These are phyloP conservation scores for Leptopilina clavipes DNA, from an alignment of 1,140 invertebrate species.

Conservation along the genomic window DNA sequence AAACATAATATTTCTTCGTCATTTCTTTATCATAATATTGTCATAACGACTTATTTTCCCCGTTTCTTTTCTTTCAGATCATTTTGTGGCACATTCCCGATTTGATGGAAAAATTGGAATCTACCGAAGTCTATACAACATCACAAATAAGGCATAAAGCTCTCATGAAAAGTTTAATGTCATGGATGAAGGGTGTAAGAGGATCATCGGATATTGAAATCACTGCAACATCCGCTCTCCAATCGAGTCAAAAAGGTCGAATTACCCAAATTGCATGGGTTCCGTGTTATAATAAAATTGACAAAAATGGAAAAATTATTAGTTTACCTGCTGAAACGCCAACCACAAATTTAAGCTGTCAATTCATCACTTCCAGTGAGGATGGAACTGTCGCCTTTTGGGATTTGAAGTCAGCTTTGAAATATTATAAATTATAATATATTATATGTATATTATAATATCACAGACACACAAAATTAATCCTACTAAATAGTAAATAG, in stretches of 20 bases:
- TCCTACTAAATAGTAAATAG: too few species aligned
- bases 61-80: constrained; percentile 69
- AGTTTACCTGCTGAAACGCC: constrained; percentile 62
- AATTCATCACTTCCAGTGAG: constrained; percentile 79
- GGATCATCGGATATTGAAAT: constrained; percentile 76
- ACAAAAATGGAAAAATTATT: constrained; percentile 77
- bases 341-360: constrained; percentile 72
- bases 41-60: background rate
- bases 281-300: constrained; percentile 77
- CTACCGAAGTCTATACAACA: constrained; percentile 78
- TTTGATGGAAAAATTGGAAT: constrained; percentile 79
- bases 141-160: constrained; percentile 78
- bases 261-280: constrained; percentile 82
- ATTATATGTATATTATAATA: too few species aligned
- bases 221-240: constrained; percentile 78
- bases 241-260: constrained; percentile 77
- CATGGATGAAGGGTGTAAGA: constrained; percentile 80
- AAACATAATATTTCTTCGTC: background rate
- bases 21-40: background rate
- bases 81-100: constrained; percentile 84
- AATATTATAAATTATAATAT: too few species aligned
- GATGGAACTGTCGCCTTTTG: constrained; percentile 83
- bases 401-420: constrained; percentile 77
- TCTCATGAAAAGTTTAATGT: constrained; percentile 79
- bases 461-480: too few species aligned